Conservation (phyloP, 2,797 vertebrate species). For the Clangula hyemalis region DNA sequence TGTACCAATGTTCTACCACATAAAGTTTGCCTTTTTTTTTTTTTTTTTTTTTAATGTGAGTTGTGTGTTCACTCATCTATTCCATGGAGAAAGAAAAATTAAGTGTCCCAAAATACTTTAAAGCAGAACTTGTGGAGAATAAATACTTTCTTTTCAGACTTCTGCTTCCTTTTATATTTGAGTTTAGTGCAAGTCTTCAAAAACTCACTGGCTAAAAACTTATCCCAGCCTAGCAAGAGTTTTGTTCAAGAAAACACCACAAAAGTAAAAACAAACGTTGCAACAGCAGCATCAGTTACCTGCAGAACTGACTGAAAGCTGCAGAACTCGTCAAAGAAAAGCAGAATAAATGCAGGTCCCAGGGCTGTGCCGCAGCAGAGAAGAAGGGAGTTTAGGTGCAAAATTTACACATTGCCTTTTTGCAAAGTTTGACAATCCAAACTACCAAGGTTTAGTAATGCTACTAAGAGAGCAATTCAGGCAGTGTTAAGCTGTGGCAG, state of each 20-base stretch:
- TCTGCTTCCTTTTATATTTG: slow-evolving; percentile 58
- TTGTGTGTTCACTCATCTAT: not conserved
- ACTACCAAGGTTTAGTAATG: slow-evolving; percentile 77
- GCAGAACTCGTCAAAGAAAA: slow-evolving; percentile 52
- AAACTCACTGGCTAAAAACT: slow-evolving; percentile 57
- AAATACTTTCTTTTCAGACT: slow-evolving; percentile 12
- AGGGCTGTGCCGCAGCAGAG: slow-evolving; percentile 63
- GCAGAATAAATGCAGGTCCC: slow-evolving; percentile 66
- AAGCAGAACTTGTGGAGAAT: not conserved
- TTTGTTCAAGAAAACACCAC: not conserved
- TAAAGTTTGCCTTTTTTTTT: not conserved
- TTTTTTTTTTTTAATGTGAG: not conserved
- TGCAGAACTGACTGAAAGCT: slow-evolving; percentile 48
- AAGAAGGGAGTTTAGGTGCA: slow-evolving; percentile 58
- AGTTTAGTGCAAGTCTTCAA: slow-evolving; percentile 59
- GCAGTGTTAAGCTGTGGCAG: slow-evolving; percentile 75
- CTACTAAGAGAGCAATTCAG: slow-evolving; percentile 63
- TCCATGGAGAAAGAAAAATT: not conserved
- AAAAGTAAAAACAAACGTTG: slow-evolving; percentile 5
- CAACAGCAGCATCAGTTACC: slow-evolving; percentile 47
- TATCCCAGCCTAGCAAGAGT: not conserved
- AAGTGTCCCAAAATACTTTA: not conserved
- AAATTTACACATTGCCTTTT: slow-evolving; percentile 49
- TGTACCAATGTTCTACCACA: not conserved
- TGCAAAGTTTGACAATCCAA: slow-evolving; percentile 58